These are phyloP conservation scores for Ametastegia equiseti DNA, from an alignment of 2,888 invertebrate genomes.

Conservation along the genomic window DNA sequence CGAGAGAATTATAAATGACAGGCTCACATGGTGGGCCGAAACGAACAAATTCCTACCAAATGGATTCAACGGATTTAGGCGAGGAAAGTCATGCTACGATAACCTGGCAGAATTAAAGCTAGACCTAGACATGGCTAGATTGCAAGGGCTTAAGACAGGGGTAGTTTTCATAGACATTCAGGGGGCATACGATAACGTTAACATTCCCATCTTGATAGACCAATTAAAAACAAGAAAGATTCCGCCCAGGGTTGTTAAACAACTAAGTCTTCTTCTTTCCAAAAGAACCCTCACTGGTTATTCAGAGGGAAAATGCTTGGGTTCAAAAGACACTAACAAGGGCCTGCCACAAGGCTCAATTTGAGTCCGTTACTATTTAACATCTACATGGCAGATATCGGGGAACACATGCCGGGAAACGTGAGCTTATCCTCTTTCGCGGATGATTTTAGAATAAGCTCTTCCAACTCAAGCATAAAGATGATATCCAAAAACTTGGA, in stretches of 20 bases:
- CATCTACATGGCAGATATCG: no score
- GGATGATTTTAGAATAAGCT: no score
- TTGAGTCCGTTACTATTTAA: neutral
- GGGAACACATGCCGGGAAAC: no score
- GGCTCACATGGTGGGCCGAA: conserved; percentile 55
- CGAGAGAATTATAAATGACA: conserved; percentile 52
- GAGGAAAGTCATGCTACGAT: conserved; percentile 52
- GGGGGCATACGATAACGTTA: neutral
- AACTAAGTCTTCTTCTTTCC: neutral
- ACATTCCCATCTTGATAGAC: neutral
- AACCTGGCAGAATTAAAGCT: conserved; percentile 51
- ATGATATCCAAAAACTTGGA: no score
- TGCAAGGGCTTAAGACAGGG: neutral
- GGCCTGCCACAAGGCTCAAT: neutral
- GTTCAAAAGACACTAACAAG: neutral
- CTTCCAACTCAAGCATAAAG: no score
- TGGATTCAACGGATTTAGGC: conserved; percentile 53
- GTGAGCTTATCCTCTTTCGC: no score
- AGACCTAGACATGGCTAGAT: conserved; percentile 43
- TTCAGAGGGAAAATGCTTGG: neutral
- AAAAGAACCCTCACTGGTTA: neutral
- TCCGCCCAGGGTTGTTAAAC: neutral
- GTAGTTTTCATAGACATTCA: neutral
- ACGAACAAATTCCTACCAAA: conserved; percentile 48
- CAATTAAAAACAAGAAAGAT: neutral